These are phyloP conservation scores for Mastigias papua DNA, from an alignment of 30 jellyfish, hydroid and myxozoan species.

Conservation along the genomic window DNA sequence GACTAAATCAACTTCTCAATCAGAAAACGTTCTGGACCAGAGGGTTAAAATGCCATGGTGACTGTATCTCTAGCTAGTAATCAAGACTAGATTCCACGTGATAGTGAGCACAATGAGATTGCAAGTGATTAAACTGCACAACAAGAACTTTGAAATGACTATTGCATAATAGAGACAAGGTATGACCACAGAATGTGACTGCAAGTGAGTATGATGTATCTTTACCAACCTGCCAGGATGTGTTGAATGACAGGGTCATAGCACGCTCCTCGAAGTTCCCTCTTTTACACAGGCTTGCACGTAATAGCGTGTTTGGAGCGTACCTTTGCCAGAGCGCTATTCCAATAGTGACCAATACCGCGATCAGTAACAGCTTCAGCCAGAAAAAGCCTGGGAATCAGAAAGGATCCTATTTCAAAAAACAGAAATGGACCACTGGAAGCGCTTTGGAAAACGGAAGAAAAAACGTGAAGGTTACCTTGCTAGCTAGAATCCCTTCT, in stretches of 20 bases:
- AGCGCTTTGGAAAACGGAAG: too few relatives aligned
- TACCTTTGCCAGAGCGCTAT: constrained; percentile 73
- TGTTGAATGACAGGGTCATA: constrained; percentile 24
- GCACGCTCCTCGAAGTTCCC: constrained; percentile 22
- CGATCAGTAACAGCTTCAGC: constrained; percentile 51
- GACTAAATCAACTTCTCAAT: too few relatives aligned
- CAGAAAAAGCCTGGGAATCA: constrained; percentile 21
- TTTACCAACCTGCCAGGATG: constrained; percentile 66
- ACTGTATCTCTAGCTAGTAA: too few relatives aligned
- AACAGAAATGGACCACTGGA: not conserved
- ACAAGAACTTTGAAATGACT: too few relatives aligned
- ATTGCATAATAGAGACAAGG: not conserved
- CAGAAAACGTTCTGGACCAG: too few relatives aligned
- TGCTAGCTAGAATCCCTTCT: too few relatives aligned
- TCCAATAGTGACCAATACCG: constrained; percentile 32
- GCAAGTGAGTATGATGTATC: not conserved
- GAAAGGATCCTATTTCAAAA: not conserved
- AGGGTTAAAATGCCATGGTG: too few relatives aligned
- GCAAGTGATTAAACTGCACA: too few relatives aligned
- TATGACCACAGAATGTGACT: not conserved
- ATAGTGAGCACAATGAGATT: too few relatives aligned
- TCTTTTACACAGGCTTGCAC: constrained; percentile 48
- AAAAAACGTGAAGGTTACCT: too few relatives aligned
- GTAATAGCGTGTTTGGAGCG: constrained; percentile 63
- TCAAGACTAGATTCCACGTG: too few relatives aligned